Percentiles rank a stretch among this genome's conserved stretches.
Conservation (phyloP, 2,888 invertebrate species). For the Heliconius cydno region DNA sequence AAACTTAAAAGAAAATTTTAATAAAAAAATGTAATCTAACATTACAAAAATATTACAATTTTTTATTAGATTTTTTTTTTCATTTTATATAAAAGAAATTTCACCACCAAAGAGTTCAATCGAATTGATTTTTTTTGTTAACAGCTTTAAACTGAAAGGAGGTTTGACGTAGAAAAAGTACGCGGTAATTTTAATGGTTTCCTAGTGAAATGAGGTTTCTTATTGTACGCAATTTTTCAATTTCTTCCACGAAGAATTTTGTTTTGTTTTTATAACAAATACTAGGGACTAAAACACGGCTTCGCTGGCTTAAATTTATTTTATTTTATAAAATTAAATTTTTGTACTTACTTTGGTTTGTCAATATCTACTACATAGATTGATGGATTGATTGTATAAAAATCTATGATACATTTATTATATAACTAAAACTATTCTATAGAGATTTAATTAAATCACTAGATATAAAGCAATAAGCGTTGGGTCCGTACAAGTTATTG, state of each 20-base stretch:
- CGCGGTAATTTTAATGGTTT: constrained; percentile 28
- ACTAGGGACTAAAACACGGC: no score
- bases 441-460: constrained; percentile 35
- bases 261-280: background rate
- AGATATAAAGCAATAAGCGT: constrained; percentile 52
- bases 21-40: no score
- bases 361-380: background rate
- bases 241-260: background rate
- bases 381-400: background rate
- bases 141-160: constrained; percentile 12
- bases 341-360: background rate
- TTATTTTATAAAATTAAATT: background rate
- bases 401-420: background rate
- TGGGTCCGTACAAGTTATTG: constrained; percentile 64
- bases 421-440: background rate
- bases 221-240: constrained; percentile 35
- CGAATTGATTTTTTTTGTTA: constrained; percentile 7
- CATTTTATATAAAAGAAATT: background rate
- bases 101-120: constrained; percentile 4
- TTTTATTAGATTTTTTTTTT: background rate
- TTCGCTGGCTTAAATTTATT: background rate
- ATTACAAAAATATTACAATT: no score
- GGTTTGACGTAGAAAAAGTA: constrained; percentile 3
- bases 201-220: constrained; percentile 33
- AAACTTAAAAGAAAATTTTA: no score